Base-by-base conservation (phyloP, 2,113 vertebrate species). In the Arizona elegans region DNA sequence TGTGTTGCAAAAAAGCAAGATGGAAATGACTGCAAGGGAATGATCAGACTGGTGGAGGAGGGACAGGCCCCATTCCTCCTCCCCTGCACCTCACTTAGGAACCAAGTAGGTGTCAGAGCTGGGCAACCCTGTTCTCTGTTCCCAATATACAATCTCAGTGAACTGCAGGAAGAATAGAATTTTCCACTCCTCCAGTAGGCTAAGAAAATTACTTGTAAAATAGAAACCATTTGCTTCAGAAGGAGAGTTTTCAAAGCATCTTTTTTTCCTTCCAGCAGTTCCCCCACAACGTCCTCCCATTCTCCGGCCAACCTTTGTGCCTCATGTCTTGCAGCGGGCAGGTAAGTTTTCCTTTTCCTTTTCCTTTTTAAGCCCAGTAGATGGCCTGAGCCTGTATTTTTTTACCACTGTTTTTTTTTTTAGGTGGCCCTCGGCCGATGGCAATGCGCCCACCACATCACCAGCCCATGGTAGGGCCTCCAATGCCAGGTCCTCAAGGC, bases 291-390 rank as follows among this genome's bases (percentile, higher is more conserved):
- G 98, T 81, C 98, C 98, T n/a, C 97, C 99, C 50, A 97, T 99
- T 97, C 97, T 99, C 97, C 97, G 98, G 93, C 99, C 98, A 3
- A 98, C 98, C 29, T 99, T 99, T 93, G 97, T 99, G 90, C 99
- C 99, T 8, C 99, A 99, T 24, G 98, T 99, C 93, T 97, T 99
- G 55, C 99, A 99, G 96, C 98, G 98, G 97, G 98, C 98, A 89
- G 98, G 98, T 98, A 97, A 96, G 94, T 96, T 88, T 89, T 91
- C 33, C 95, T 92, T 94, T 92, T 90, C 12, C 70, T 75, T 11
- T 92, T 90, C 12, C 70, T 75, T 12, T 85, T 92, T 87, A 6
- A 43, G 86, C n/a, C 29, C 15, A 8, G 86, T 24, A 38, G 86
- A n/a, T 86, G 43, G 56, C 13, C 62, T 17, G 43, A 24, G 3